Conservation (phyloP, 2,797 vertebrate species). For the Micropoecilia bifurca region DNA sequence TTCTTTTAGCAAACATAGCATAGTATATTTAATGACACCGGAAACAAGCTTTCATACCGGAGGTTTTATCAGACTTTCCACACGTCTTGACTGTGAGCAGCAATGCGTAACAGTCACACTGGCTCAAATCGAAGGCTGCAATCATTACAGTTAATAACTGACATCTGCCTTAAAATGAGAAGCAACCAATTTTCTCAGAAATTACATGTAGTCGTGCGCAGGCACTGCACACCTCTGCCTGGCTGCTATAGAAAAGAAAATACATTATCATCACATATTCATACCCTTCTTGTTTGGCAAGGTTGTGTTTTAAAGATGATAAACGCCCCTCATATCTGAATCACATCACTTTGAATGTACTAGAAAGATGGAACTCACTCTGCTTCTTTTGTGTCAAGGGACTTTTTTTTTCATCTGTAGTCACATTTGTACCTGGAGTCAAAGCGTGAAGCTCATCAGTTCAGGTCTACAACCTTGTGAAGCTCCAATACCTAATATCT, state of each 20-base stretch:
- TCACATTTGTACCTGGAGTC: constrained; percentile 20
- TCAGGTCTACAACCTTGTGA: not conserved
- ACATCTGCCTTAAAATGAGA: constrained; percentile 14
- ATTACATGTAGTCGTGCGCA: not conserved
- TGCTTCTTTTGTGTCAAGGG: constrained; percentile 30
- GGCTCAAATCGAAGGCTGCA: constrained; percentile 2
- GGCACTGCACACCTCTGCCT: constrained; percentile 10
- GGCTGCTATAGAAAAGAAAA: constrained; percentile 25
- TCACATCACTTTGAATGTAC: constrained; percentile 38
- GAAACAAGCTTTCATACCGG: not conserved
- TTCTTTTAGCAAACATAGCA: not conserved
- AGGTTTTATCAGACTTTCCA: not conserved
- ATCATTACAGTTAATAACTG: constrained; percentile 7
- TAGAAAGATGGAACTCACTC: constrained; percentile 15
- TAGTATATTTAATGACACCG: not conserved
- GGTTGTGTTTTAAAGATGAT: constrained; percentile 31
- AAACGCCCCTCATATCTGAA: constrained; percentile 54
- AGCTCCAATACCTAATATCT: not conserved
- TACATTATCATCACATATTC: constrained; percentile 22
- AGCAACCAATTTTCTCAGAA: constrained; percentile 32
- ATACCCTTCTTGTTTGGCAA: constrained; percentile 9
- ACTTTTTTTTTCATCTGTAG: constrained; percentile 15
- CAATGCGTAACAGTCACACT: not conserved
- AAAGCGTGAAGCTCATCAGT: constrained; percentile 10
- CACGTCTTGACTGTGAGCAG: not conserved